These are phyloP conservation scores for Henricia sp. DNA, from an alignment of 53 echinoderm and acorn worm species.

Conservation along the genomic window DNA sequence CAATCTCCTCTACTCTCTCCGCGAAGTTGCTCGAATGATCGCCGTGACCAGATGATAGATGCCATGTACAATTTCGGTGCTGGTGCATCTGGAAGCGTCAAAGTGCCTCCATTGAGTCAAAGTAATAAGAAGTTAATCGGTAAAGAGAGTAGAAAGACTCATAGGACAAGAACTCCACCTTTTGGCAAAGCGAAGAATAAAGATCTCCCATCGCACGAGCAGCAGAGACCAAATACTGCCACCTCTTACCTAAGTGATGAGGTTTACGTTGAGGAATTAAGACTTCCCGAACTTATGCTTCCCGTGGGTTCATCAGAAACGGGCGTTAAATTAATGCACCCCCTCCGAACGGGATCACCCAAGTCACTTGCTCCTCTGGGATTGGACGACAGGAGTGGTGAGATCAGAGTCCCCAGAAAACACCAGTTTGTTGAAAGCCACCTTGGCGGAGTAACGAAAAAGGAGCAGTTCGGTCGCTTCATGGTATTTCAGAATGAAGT, in stretches of 20 bases:
- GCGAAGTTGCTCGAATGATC: constrained; percentile 24
- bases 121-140: background rate
- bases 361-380: constrained; percentile 33
- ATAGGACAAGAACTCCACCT: background rate
- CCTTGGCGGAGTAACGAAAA: constrained; percentile 89
- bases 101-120: constrained; percentile 15
- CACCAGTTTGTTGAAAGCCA: constrained; percentile 88
- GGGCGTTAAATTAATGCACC: constrained; percentile 20
- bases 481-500: constrained; percentile 85
- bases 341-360: constrained; percentile 39
- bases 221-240: constrained; percentile 71
- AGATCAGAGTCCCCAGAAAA: background rate
- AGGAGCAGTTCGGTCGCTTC: constrained; percentile 86
- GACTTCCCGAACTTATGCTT: constrained; percentile 88
- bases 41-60: constrained; percentile 64
- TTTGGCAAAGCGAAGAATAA: too few species aligned
- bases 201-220: background rate
- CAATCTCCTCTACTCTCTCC: constrained; percentile 82
- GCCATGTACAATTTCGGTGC: constrained; percentile 93
- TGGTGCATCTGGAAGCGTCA: constrained; percentile 88
- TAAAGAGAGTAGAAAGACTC: constrained; percentile 43
- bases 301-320: constrained; percentile 47
- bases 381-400: background rate
- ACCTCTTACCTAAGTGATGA: constrained; percentile 81
- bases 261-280: constrained; percentile 79